Conservation (phyloP, 2,797 vertebrate genomes). For the Naso thynnoides region DNA sequence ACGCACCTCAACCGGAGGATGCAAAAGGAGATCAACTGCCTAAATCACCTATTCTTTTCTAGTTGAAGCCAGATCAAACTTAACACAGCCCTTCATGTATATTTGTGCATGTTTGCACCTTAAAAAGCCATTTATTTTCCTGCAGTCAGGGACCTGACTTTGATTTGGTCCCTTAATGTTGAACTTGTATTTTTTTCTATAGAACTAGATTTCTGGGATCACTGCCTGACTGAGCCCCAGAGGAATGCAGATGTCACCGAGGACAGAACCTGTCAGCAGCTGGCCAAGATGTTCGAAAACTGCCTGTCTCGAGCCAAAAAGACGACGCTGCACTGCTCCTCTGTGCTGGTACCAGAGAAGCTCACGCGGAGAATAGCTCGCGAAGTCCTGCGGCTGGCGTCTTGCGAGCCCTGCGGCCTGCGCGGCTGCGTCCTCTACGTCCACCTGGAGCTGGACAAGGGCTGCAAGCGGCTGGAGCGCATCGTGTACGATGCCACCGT, state of each 20-base stretch:
- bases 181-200: slow-evolving; percentile 17
- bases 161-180: neutral
- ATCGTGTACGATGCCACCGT: slow-evolving; percentile 87
- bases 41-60: neutral
- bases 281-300: slow-evolving; percentile 88
- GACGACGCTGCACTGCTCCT: slow-evolving; percentile 88
- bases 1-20: neutral
- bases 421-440: slow-evolving; percentile 88
- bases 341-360: slow-evolving; percentile 89
- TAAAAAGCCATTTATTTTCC: neutral
- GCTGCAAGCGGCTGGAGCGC: slow-evolving; percentile 88
- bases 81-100: too few relatives aligned
- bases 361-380: slow-evolving; percentile 87
- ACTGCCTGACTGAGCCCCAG: slow-evolving; percentile 83
- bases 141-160: neutral
- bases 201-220: slow-evolving; percentile 91
- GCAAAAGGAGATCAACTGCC: neutral
- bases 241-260: slow-evolving; percentile 80
- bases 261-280: slow-evolving; percentile 85
- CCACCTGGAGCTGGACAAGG: slow-evolving; percentile 87
- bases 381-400: slow-evolving; percentile 87
- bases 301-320: slow-evolving; percentile 90
- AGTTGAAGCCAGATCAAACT: neutral
- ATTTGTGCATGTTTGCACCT: neutral
- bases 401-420: slow-evolving; percentile 90